These are phyloP conservation scores for Vireo altiloquus DNA, from an alignment of 2,113 vertebrate species.

Conservation along the genomic window DNA sequence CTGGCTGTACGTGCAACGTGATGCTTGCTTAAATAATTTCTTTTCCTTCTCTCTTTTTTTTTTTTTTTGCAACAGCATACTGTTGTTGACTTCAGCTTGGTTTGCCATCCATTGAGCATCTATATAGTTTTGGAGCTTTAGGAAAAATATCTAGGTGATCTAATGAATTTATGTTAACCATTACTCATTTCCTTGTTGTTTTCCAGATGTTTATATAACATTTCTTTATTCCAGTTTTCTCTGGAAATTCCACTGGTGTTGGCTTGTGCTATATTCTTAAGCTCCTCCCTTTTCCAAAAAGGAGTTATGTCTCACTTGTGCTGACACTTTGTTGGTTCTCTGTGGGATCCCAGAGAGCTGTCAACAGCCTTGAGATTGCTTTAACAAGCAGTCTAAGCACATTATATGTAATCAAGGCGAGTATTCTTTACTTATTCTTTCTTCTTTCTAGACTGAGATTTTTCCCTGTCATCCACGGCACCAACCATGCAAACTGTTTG, in stretches of 20 bases:
- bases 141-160: neutral
- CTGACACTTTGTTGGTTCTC: neutral
- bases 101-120: neutral
- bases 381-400: neutral
- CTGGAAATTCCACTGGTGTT: neutral
- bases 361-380: neutral
- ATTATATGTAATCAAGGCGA: neutral
- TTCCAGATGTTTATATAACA: neutral
- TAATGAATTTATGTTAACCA: neutral
- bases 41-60: neutral
- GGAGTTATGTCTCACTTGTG: neutral
- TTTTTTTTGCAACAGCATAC: neutral
- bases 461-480: neutral
- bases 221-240: neutral
- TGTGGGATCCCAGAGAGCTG: neutral
- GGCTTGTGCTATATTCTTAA: neutral
- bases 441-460: neutral
- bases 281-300: neutral
- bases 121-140: neutral
- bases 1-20: rapidly evolving
- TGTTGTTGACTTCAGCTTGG: neutral
- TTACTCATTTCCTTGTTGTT: neutral
- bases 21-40: neutral
- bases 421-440: neutral
- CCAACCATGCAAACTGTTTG: neutral